A percentile compares a stretch with the other conserved stretches of the same genome.
These are phyloP conservation scores for Sinhomidia bicolor DNA, from an alignment of 2,888 invertebrate genomes.

Conservation along the genomic window DNA sequence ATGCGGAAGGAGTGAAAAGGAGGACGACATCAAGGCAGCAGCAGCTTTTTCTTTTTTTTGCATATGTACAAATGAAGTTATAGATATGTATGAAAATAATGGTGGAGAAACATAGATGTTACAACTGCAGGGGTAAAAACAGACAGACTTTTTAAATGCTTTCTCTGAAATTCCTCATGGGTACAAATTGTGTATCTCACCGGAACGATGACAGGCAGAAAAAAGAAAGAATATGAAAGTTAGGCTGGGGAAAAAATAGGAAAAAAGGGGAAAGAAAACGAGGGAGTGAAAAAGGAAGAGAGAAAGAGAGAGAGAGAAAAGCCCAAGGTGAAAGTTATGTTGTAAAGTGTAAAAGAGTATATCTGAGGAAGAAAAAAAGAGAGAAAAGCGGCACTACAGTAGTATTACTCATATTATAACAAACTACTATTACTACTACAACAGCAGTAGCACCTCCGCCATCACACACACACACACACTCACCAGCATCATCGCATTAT, in stretches of 20 bases:
- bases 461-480: slow-evolving; percentile 34
- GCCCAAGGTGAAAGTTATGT: slow-evolving; percentile 71
- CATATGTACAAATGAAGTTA: slow-evolving; percentile 6
- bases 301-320: slow-evolving; percentile 12
- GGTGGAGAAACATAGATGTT: background rate
- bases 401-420: background rate
- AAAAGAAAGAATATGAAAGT: slow-evolving; percentile 63
- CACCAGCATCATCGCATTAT: slow-evolving; percentile 32
- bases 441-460: slow-evolving; percentile 23
- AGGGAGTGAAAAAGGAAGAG: too few relatives aligned
- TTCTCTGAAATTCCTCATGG: slow-evolving; percentile 59
- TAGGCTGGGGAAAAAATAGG: slow-evolving; percentile 21
- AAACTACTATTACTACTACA: slow-evolving; percentile 7
- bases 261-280: background rate
- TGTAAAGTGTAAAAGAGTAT: slow-evolving; percentile 56
- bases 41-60: slow-evolving; percentile 42
- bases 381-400: slow-evolving; percentile 24
- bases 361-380: background rate
- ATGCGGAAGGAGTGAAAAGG: slow-evolving; percentile 65
- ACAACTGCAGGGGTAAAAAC: slow-evolving; percentile 32
- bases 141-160: slow-evolving; percentile 60
- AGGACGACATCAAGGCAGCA: slow-evolving; percentile 55
- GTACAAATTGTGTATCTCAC: slow-evolving; percentile 71
- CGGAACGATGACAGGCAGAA: slow-evolving; percentile 68
- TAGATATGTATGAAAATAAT: slow-evolving; percentile 18